Conservation (phyloP, 2,113 vertebrate genomes). For the Isurus oxyrinchus region DNA sequence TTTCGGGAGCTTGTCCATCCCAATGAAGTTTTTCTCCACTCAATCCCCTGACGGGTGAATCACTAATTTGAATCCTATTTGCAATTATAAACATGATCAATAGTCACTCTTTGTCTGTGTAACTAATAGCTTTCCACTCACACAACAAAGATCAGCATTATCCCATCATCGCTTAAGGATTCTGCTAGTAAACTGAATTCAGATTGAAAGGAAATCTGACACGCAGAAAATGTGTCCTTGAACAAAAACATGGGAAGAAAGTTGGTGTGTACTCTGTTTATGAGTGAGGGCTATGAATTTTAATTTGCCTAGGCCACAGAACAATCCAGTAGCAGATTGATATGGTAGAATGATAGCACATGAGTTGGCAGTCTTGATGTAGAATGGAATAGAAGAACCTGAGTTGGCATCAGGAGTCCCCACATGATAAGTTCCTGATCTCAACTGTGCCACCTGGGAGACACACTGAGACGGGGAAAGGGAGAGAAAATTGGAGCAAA, state of each 20-base stretch:
- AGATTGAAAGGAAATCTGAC: slow-evolving; percentile 10
- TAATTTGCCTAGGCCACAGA: not conserved
- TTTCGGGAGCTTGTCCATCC: not conserved
- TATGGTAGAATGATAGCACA: not conserved
- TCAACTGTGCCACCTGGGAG: not conserved
- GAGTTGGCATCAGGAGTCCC: not conserved
- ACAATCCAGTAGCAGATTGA: not conserved
- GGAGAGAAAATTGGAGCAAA: not conserved
- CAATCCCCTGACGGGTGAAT: not conserved
- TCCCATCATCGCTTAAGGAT: slow-evolving; percentile 23
- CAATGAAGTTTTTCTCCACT: slow-evolving; percentile 1
- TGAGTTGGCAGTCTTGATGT: not conserved
- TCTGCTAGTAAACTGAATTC: not conserved
- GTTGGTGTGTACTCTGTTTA: not conserved
- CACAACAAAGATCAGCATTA: slow-evolving; percentile 30
- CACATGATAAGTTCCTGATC: not conserved
- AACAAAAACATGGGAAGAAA: slow-evolving; percentile 7
- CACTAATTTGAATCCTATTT: slow-evolving; percentile 30
- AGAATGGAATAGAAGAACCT: not conserved
- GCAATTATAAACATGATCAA: slow-evolving; percentile 32
- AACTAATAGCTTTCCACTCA: slow-evolving; percentile 29
- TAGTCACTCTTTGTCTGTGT: slow-evolving; percentile 26
- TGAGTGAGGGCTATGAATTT: not conserved
- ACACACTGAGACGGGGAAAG: not conserved
- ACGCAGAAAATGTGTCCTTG: not conserved